Conservation (phyloP, 1,140 invertebrate genomes). For the Catajapyx aquilonaris region DNA sequence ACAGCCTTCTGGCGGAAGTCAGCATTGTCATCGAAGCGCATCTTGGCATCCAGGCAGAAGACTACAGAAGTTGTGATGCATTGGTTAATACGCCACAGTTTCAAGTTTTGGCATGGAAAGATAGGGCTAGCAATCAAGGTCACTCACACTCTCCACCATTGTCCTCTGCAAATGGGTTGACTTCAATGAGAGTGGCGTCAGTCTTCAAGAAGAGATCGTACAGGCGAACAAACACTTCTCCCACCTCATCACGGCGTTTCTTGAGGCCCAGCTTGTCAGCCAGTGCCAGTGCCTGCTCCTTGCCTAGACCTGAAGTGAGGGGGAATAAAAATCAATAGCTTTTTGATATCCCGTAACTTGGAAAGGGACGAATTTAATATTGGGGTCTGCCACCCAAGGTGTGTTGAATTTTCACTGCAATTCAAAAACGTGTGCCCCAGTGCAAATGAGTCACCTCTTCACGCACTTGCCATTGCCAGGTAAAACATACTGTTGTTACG, state of each 20-base stretch:
- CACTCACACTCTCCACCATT: conserved; percentile 43
- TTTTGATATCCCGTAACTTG: too few relatives aligned
- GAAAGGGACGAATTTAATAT: too few relatives aligned
- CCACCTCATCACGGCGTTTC: conserved; percentile 45
- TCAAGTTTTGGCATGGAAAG: not conserved
- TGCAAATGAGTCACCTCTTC: too few relatives aligned
- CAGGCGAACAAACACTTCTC: conserved; percentile 61
- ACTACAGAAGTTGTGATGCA: conserved; percentile 27
- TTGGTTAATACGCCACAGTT: not conserved
- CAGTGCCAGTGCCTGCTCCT: conserved; percentile 51
- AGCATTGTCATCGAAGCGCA: conserved; percentile 89
- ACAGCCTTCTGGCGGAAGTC: conserved; percentile 83
- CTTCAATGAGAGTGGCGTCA: conserved; percentile 82
- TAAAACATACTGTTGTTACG: too few relatives aligned
- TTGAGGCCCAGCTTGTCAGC: conserved; percentile 62
- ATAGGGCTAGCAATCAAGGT: not conserved
- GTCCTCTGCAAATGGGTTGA: conserved; percentile 93
- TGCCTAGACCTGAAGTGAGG: conserved; percentile 46
- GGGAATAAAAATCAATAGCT: too few relatives aligned
- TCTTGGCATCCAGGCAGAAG: conserved; percentile 85
- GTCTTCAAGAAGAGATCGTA: conserved; percentile 78
- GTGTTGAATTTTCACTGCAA: too few relatives aligned
- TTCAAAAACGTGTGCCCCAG: too few relatives aligned
- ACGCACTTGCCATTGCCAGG: too few relatives aligned
- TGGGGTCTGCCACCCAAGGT: too few relatives aligned